Evolutionary conservation across 1,140 invertebrate genomes (phyloP).

Genomic region (Aphaenogaster rudis): DNA sequence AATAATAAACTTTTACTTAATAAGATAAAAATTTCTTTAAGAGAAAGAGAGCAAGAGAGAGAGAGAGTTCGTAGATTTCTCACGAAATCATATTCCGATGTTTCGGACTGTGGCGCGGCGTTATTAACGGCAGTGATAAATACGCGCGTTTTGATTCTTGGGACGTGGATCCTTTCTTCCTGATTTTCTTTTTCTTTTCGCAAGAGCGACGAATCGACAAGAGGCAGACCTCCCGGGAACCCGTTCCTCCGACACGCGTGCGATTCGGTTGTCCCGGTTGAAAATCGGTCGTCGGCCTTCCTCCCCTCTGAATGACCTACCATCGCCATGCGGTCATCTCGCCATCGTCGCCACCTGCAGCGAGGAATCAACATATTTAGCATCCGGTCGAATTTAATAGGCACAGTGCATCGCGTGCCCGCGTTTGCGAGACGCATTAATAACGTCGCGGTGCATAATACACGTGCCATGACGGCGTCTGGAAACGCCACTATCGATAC

Average conservation of each 20-base stretch:
- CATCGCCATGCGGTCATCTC: slow-evolving; percentile 34
- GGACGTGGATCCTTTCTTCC: neutral
- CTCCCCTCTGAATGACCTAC: slow-evolving; percentile 11
- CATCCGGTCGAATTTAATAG: slow-evolving; percentile 77
- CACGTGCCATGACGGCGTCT: slow-evolving; percentile 25
- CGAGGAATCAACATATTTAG: slow-evolving; percentile 79
- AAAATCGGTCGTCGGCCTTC: slow-evolving; percentile 72
- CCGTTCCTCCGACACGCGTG: slow-evolving; percentile 58
- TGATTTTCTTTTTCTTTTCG: neutral
- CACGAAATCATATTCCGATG: slow-evolving; percentile 24
- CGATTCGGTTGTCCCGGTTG: slow-evolving; percentile 62
- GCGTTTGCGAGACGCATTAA: slow-evolving; percentile 70
- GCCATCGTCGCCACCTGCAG: slow-evolving; percentile 72
- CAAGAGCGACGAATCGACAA: slow-evolving; percentile 43
- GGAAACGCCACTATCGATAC: slow-evolving; percentile 23
- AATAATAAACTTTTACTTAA: neutral
- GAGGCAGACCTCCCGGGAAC: slow-evolving; percentile 39
- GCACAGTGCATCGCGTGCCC: slow-evolving; percentile 62
- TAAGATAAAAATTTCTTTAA: neutral
- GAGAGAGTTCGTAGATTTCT: neutral
- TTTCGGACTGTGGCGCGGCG: neutral
- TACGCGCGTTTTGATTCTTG: slow-evolving; percentile 14
- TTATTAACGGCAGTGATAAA: slow-evolving; percentile 49
- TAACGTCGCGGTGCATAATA: slow-evolving; percentile 64
- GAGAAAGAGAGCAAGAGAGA: neutral